Evolutionary conservation across 2,113 vertebrate species (phyloP).

Genomic region (Charina bottae): DNA sequence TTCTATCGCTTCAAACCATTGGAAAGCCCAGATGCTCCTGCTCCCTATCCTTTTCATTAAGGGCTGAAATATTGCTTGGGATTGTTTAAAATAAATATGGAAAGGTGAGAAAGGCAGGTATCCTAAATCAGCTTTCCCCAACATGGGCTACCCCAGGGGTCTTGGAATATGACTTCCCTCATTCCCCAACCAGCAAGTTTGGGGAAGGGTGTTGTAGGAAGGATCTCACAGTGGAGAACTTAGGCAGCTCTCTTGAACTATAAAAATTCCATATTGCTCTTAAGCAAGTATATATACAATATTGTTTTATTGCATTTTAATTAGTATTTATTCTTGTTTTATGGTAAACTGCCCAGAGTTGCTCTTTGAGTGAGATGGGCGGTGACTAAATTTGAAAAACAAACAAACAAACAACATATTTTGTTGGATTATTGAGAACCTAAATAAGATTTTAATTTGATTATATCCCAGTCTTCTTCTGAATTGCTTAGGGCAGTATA

Average conservation of each 20-base stretch:
- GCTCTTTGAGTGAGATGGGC: too few species aligned
- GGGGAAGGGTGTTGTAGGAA: neutral
- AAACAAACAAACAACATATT: neutral
- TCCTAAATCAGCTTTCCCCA: too few species aligned
- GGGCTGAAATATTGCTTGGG: neutral
- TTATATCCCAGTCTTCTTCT: neutral
- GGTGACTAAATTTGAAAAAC: too few species aligned
- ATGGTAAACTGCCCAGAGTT: too few species aligned
- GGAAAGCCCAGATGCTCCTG: neutral
- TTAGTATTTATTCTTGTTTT: too few species aligned
- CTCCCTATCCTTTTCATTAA: neutral
- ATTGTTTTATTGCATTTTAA: too few species aligned
- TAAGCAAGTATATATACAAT: neutral
- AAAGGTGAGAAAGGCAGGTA: too few species aligned
- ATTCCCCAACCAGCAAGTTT: neutral
- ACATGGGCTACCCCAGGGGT: too few species aligned
- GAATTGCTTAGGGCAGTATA: neutral
- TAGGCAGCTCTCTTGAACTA: neutral
- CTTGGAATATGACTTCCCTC: too few species aligned
- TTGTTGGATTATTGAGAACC: neutral
- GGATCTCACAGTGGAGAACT: neutral
- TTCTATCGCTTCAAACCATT: neutral
- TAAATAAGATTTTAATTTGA: neutral
- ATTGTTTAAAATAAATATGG: neutral
- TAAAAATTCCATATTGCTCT: neutral